Conservation (phyloP, 1,140 invertebrate genomes). For the Sarcophaga bullata region DNA sequence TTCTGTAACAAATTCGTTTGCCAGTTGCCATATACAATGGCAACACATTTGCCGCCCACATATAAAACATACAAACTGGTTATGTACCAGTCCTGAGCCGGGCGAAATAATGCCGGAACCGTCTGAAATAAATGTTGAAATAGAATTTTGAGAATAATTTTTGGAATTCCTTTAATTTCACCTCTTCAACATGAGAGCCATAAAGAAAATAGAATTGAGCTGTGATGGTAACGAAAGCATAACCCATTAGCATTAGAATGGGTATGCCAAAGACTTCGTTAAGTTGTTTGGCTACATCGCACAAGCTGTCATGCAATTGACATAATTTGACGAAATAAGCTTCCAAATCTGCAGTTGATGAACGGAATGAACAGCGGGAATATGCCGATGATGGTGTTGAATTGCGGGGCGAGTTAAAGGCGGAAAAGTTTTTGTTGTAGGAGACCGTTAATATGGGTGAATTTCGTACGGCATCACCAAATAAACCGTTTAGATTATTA, state of each 20-base stretch:
- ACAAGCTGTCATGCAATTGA: constrained; percentile 45
- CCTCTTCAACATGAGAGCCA: constrained; percentile 41
- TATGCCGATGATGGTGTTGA: not conserved
- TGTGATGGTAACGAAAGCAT: constrained; percentile 47
- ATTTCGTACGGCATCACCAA: not conserved
- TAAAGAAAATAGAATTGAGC: constrained; percentile 49
- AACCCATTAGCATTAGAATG: constrained; percentile 48
- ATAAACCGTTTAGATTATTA: not conserved
- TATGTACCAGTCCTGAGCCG: constrained; percentile 33
- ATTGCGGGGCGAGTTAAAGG: not conserved
- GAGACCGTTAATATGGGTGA: not conserved
- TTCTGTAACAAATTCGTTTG: constrained; percentile 44
- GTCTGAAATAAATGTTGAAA: constrained; percentile 16
- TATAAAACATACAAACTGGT: constrained; percentile 41
- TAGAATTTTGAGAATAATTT: not conserved
- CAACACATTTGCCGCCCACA: constrained; percentile 44
- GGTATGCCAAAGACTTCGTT: constrained; percentile 47
- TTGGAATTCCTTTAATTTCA: not conserved
- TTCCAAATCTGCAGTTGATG: constrained; percentile 34
- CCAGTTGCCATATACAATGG: constrained; percentile 46
- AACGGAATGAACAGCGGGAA: too few relatives aligned
- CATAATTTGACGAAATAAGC: constrained; percentile 44
- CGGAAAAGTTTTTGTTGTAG: not conserved
- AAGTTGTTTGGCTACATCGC: constrained; percentile 40
- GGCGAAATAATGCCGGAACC: constrained; percentile 44